These are phyloP conservation scores for Porites evermanni DNA, from an alignment of 92 coral and sea anemone genomes.

Conservation along the genomic window DNA sequence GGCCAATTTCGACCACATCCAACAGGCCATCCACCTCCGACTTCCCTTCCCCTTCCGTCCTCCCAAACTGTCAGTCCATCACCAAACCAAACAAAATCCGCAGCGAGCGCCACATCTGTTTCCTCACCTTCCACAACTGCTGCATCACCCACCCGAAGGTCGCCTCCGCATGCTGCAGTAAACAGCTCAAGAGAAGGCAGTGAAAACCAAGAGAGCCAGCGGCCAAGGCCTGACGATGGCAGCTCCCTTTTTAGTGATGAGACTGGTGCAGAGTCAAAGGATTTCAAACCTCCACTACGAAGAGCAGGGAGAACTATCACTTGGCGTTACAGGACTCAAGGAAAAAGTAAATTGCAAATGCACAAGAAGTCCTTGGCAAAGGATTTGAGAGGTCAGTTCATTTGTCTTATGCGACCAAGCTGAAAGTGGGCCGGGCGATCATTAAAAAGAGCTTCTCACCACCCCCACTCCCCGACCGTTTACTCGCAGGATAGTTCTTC, in stretches of 20 bases:
- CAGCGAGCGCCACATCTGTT: background rate
- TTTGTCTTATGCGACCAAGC: too few relatives aligned
- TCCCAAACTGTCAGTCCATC: background rate
- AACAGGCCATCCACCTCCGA: background rate
- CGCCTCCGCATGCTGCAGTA: background rate
- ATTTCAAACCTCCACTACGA: conserved; percentile 61
- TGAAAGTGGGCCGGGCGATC: too few relatives aligned
- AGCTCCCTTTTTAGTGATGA: conserved; percentile 33
- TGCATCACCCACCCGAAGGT: background rate
- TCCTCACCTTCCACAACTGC: background rate
- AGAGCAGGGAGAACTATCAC: conserved; percentile 87
- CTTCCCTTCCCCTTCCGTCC: background rate
- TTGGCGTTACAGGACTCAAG: conserved; percentile 69
- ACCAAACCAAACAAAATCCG: background rate
- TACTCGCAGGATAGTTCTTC: background rate
- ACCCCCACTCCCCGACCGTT: background rate
- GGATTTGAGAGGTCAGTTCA: conserved; percentile 76
- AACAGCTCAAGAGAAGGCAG: background rate
- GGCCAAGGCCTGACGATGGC: conserved; percentile 9
- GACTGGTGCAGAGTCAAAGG: background rate
- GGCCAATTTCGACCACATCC: background rate
- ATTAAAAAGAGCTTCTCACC: background rate
- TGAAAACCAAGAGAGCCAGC: conserved; percentile 8
- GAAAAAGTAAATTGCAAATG: conserved; percentile 55
- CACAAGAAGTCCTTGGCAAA: conserved; percentile 72